These are phyloP conservation scores for Anolis apletophallus DNA, from an alignment of 2,797 vertebrate species.

Conservation along the genomic window DNA sequence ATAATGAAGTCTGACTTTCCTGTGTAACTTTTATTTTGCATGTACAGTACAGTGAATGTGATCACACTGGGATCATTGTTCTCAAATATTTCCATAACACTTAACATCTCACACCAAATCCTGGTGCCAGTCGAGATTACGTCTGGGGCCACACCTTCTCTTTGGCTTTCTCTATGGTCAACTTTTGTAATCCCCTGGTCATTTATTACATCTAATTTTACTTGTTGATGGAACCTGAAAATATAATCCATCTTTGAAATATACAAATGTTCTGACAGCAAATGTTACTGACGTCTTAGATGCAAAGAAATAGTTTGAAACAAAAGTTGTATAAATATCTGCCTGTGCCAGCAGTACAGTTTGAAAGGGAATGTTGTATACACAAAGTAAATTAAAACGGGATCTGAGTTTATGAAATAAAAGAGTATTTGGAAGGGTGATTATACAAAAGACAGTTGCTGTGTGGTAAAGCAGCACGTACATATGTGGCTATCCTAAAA, in stretches of 20 bases:
- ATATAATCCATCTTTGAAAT: constrained; percentile 60
- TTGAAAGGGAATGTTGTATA: constrained; percentile 77
- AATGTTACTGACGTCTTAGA: constrained; percentile 69
- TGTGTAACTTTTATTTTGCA: neutral
- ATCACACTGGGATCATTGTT: neutral
- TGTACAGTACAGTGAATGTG: neutral
- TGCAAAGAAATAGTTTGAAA: constrained; percentile 82
- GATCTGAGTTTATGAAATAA: constrained; percentile 74
- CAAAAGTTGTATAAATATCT: constrained; percentile 80
- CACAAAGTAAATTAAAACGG: constrained; percentile 78
- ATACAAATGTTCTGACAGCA: constrained; percentile 67
- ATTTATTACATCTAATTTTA: neutral
- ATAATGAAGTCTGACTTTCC: neutral
- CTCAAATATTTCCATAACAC: neutral
- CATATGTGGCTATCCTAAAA: constrained; percentile 78
- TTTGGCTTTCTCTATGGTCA: neutral
- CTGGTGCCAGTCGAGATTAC: neutral
- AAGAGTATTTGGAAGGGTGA: constrained; percentile 75
- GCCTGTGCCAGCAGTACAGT: constrained; percentile 73
- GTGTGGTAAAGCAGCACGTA: constrained; percentile 81
- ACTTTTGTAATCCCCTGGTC: neutral
- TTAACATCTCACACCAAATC: neutral
- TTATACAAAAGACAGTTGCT: constrained; percentile 79
- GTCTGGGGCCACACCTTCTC: neutral
- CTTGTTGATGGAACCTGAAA: neutral